Evolutionary conservation across 2,888 invertebrate species (phyloP), one percentile per base, ranked within the genome.

Genomic region (Polyommatus iphigenia): DNA sequence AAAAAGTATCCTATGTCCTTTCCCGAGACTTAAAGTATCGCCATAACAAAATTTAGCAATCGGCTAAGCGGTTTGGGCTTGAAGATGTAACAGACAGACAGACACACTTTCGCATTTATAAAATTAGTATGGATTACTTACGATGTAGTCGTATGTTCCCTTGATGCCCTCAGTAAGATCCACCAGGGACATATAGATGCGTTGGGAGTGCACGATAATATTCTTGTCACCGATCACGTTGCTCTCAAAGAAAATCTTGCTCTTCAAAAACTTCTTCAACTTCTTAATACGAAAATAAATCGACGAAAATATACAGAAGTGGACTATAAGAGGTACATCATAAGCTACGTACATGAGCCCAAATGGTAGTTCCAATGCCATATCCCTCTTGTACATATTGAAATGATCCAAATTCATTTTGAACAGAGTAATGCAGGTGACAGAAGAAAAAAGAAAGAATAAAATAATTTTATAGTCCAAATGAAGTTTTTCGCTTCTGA

Each of bases 171-270:
- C 78, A 24, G 46, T 62, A 0, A 62, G 57, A 7, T 78, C 78
- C 10, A 78, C 73, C 57, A 78, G 59, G 3, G 78, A 75, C 72
- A 46, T 41, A 54, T 78, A 78, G 24, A 73, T 41, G 6, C 73
- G 59, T n/a, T 78, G 72, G 8, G 78, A 62, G 41, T 78, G 46
- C 24, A 62, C 73, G 4, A 46, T 24, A n/a, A 59, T 24, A 6
- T 36, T 46, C 24, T 59, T 78, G 5, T 59, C 78, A 15, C 73
- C 73, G 15, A 78, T 73, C 59, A 73, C 73, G 6, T 75, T 57
- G 29, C 29, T 46, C 4, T 73, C 59, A 1, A 78, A 59, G 8
- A 78, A 78, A 62, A 73, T 73, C 46, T 78, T 78, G 24, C 73
- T 20, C 36, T 62, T 20, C 29, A 78, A 46, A 73, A 78, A 78